A percentile compares a stretch with the other conserved stretches of the same genome.
Evolutionary conservation across 2,797 vertebrate species (phyloP).

Genomic region (Tragelaphus oryx): DNA sequence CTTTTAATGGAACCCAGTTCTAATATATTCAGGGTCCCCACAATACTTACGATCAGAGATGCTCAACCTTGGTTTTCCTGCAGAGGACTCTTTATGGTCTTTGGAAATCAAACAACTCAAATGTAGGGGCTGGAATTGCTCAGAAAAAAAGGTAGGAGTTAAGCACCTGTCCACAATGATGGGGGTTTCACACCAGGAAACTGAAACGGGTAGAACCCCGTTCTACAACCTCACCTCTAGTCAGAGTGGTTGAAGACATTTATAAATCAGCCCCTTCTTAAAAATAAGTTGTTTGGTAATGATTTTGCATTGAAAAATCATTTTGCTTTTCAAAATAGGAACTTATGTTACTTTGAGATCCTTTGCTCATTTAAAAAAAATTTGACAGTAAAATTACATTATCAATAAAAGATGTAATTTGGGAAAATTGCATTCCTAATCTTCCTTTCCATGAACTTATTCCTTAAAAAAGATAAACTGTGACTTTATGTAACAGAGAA

Average conservation of each 20-base stretch:
- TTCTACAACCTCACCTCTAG: neutral
- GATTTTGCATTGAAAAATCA: neutral
- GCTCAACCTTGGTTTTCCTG: neutral
- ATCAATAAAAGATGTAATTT: neutral
- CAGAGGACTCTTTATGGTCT: neutral
- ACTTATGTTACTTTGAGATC: neutral
- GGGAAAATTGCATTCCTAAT: neutral
- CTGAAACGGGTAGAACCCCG: neutral
- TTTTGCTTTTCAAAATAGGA: neutral
- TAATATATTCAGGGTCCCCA: neutral
- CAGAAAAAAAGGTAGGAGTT: neutral
- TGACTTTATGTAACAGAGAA: neutral
- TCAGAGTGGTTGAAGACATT: neutral
- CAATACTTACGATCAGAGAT: neutral
- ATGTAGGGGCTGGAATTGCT: neutral
- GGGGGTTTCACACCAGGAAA: neutral
- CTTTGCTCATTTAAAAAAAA: neutral
- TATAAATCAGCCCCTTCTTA: neutral
- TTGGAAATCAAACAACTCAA: neutral
- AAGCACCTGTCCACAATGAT: neutral
- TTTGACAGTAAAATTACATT: neutral
- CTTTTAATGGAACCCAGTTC: neutral
- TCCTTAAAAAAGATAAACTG: neutral
- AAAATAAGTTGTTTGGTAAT: neutral
- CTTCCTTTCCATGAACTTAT: neutral